phyloP scores from a whole-genome alignment of 2,888 invertebrate species.

The Loripinus fragilis region DNA sequence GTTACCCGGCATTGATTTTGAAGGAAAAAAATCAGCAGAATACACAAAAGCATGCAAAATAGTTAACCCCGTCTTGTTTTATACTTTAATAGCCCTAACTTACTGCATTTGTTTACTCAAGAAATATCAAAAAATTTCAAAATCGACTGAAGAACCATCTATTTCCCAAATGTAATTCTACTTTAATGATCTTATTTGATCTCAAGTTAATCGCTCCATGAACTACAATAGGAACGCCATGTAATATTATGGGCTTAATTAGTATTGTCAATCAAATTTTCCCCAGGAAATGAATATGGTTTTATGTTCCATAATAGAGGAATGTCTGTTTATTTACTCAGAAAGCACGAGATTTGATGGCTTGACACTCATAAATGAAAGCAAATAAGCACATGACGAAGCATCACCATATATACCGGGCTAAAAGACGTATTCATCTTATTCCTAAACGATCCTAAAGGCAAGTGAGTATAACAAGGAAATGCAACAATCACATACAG shows the following conservation, averaged over 20 bases:
- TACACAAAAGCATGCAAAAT: too few relatives aligned
- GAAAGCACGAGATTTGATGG: slow-evolving; percentile 17
- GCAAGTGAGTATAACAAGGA: too few relatives aligned
- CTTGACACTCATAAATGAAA: slow-evolving; percentile 15
- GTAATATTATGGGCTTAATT: slow-evolving; percentile 20
- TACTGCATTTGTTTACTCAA: too few relatives aligned
- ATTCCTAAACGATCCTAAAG: too few relatives aligned
- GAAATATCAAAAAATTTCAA: too few relatives aligned
- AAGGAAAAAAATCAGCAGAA: too few relatives aligned
- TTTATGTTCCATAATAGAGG: slow-evolving; percentile 14
- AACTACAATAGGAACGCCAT: not conserved
- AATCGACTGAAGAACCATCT: not conserved
- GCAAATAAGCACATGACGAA: not conserved
- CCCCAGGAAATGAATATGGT: slow-evolving; percentile 13
- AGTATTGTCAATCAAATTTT: slow-evolving; percentile 18
- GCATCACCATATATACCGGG: too few relatives aligned
- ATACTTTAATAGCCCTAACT: not conserved
- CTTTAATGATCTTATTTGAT: not conserved
- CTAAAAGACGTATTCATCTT: too few relatives aligned
- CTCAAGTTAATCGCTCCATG: not conserved
- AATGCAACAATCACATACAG: too few relatives aligned
- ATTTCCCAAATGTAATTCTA: not conserved
- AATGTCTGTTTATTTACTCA: slow-evolving; percentile 21
- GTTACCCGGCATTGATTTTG: too few relatives aligned
- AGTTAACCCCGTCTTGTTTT: too few relatives aligned